Evolutionary conservation across 1,140 invertebrate species (phyloP).

Genomic region (Lordiphosa stackelbergi): DNA sequence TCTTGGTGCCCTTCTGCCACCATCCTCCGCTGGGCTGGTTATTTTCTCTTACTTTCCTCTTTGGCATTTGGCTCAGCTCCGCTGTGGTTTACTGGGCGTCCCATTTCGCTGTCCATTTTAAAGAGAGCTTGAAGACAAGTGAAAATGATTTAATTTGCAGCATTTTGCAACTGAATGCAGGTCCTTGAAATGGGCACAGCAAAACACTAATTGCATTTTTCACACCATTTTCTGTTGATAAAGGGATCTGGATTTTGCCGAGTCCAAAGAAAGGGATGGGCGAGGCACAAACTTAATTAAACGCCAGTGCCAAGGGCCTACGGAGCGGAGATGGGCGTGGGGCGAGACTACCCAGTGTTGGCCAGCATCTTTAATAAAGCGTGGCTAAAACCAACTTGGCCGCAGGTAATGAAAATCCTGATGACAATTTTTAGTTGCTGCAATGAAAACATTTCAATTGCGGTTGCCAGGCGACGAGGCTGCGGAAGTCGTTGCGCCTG

Average conservation of each 20-base stretch:
- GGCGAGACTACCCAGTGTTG: slow-evolving; percentile 4
- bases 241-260: slow-evolving; percentile 39
- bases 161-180: slow-evolving; percentile 67
- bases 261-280: slow-evolving; percentile 1
- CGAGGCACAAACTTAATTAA: slow-evolving; percentile 63
- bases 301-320: slow-evolving; percentile 60
- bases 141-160: slow-evolving; percentile 69
- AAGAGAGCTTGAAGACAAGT: slow-evolving; percentile 23
- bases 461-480: slow-evolving; percentile 50
- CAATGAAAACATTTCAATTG: slow-evolving; percentile 76
- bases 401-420: slow-evolving; percentile 73
- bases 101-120: slow-evolving; percentile 32
- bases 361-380: slow-evolving; percentile 65
- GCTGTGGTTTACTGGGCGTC: slow-evolving; percentile 31
- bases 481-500: slow-evolving; percentile 52
- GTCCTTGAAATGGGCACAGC: slow-evolving; percentile 50
- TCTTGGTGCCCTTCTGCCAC: slow-evolving; percentile 22
- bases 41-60: slow-evolving; percentile 45
- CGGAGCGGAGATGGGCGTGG: slow-evolving; percentile 7
- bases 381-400: slow-evolving; percentile 56
- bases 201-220: slow-evolving; percentile 71
- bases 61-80: slow-evolving; percentile 25
- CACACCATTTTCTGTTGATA: slow-evolving; percentile 63
- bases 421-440: slow-evolving; percentile 73
- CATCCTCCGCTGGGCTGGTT: slow-evolving; percentile 23